Evolutionary conservation across 1,140 invertebrate genomes (phyloP).

Genomic region (Paramacrobiotus metropolitanus): DNA sequence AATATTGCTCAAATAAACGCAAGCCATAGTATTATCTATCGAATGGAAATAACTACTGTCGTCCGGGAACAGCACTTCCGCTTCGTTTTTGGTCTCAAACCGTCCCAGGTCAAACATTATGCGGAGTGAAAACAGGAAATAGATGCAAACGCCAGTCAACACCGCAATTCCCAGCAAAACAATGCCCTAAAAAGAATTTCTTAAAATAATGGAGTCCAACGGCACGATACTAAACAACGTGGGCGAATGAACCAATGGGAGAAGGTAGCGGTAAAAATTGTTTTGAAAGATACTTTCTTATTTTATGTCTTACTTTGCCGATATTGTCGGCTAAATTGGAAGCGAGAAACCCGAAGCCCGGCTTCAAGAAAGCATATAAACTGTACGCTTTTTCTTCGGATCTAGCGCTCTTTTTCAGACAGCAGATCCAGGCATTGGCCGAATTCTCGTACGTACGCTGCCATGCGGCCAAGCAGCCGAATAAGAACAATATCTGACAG

Average conservation of each 20-base stretch:
- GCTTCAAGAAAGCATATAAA: neutral
- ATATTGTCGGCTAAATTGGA: neutral
- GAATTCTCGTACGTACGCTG: neutral
- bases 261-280: neutral
- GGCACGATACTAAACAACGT: too few relatives aligned
- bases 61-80: neutral
- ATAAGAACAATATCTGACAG: neutral
- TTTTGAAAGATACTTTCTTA: neutral
- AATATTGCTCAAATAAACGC: neutral
- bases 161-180: neutral
- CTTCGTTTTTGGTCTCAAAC: neutral
- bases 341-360: neutral
- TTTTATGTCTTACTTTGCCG: neutral
- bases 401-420: neutral
- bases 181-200: too few relatives aligned
- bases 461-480: conserved; percentile 1
- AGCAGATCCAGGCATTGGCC: conserved; percentile 1
- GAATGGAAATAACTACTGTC: neutral
- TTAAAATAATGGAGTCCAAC: too few relatives aligned
- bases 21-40: neutral
- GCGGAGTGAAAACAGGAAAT: neutral
- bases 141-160: neutral
- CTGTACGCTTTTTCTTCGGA: neutral
- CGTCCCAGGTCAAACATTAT: neutral
- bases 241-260: too few relatives aligned